phyloP scores from a whole-genome alignment of 2,113 vertebrate species.

The Sinocyclocheilus rhinocerous region DNA sequence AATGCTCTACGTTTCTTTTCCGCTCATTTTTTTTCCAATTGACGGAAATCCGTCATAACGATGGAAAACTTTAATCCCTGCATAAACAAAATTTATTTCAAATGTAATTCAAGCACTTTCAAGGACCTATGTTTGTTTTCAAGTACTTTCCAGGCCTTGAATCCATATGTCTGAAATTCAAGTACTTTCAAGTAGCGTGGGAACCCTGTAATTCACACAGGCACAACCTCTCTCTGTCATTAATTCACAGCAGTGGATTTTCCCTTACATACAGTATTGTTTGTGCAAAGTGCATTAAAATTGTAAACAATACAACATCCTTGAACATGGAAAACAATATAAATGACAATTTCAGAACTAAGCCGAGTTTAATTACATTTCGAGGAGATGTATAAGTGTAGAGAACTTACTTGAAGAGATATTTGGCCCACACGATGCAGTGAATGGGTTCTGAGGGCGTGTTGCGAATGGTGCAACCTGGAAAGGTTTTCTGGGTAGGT shows the following conservation, averaged over 20 bases:
- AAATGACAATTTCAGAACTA: not conserved
- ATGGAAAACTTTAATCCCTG: too few relatives aligned
- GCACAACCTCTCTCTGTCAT: too few relatives aligned
- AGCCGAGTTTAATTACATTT: not conserved
- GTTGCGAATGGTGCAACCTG: constrained; percentile 97
- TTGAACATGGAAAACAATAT: not conserved
- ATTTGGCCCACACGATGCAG: constrained; percentile 99
- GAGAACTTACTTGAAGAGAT: constrained; percentile 93
- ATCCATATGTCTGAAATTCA: too few relatives aligned
- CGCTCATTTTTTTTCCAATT: too few relatives aligned
- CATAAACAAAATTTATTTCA: too few relatives aligned
- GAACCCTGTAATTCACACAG: too few relatives aligned
- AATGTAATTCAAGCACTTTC: too few relatives aligned
- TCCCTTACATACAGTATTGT: not conserved
- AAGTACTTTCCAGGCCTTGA: too few relatives aligned
- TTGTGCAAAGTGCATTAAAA: not conserved
- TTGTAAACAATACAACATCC: not conserved
- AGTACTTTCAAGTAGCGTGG: too few relatives aligned
- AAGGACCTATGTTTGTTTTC: too few relatives aligned
- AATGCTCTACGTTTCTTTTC: too few relatives aligned
- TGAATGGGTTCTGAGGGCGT: constrained; percentile 98
- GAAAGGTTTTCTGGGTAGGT: constrained; percentile 96
- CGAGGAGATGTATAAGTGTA: not conserved
- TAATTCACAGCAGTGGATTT: not conserved
- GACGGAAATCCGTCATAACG: too few relatives aligned